These are phyloP conservation scores for Eurytoma adleriae DNA, from an alignment of 2,888 invertebrate genomes.

Conservation along the genomic window DNA sequence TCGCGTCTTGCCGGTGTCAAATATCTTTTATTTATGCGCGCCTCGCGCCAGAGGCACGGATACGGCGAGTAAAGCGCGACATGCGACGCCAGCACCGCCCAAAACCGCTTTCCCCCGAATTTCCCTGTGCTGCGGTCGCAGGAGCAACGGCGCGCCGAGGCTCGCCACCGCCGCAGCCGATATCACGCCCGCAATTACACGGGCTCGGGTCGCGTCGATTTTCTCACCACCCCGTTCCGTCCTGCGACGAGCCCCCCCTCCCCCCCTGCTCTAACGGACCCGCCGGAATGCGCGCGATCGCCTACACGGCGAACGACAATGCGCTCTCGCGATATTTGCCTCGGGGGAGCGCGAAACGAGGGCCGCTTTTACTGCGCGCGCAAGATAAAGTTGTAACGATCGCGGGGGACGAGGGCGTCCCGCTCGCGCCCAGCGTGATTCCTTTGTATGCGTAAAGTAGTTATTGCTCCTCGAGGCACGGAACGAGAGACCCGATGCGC, in stretches of 20 bases:
- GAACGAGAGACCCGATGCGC: background rate
- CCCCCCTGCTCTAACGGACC: background rate
- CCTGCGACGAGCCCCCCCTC: background rate
- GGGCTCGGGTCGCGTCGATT: background rate
- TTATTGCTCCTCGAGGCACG: slow-evolving; percentile 34
- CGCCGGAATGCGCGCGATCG: background rate
- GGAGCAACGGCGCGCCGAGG: background rate
- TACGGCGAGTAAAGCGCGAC: no score
- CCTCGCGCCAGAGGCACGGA: no score
- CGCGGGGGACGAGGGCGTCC: slow-evolving; percentile 9
- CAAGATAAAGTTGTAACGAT: slow-evolving; percentile 48
- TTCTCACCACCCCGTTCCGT: no score
- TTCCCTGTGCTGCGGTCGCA: slow-evolving; percentile 3
- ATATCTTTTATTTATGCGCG: no score
- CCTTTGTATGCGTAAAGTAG: slow-evolving; percentile 39
- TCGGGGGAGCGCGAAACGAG: slow-evolving; percentile 5
- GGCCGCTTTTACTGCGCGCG: slow-evolving; percentile 28
- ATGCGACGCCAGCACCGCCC: background rate
- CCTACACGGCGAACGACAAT: background rate
- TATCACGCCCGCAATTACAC: slow-evolving; percentile 34
- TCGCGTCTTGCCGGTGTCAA: no score
- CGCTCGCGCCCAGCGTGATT: slow-evolving; percentile 31
- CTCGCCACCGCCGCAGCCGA: background rate
- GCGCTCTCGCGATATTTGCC: slow-evolving; percentile 5
- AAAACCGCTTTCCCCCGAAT: background rate